A percentile compares a stretch with the other conserved stretches of the same genome.
phyloP scores from a whole-genome alignment of 2,888 invertebrate genomes.

The Sympetrum striolatum region DNA sequence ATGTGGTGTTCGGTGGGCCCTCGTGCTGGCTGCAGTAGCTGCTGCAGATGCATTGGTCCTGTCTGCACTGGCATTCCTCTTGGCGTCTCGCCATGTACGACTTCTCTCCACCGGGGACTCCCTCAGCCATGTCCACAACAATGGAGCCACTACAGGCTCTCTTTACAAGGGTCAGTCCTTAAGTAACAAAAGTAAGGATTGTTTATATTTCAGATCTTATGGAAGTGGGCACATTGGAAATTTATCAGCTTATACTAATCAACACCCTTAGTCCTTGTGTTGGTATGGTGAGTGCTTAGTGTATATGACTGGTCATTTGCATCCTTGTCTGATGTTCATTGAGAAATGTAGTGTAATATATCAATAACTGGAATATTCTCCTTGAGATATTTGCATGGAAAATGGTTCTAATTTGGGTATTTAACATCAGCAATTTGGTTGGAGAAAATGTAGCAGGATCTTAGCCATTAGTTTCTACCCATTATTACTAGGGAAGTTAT shows the following conservation, averaged over 20 bases:
- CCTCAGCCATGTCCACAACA: slow-evolving; percentile 26
- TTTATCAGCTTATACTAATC: background rate
- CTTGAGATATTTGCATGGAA: too few species aligned
- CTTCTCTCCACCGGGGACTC: slow-evolving; percentile 67
- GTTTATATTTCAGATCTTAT: background rate
- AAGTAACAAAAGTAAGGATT: slow-evolving; percentile 39
- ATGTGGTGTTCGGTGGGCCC: slow-evolving; percentile 93
- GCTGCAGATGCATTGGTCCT: slow-evolving; percentile 85
- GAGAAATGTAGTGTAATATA: background rate
- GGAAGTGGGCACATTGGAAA: background rate
- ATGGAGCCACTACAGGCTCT: slow-evolving; percentile 61
- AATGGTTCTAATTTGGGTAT: too few species aligned
- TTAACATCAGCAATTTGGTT: too few species aligned
- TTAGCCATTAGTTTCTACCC: too few species aligned
- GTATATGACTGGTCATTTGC: too few species aligned
- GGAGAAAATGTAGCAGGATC: too few species aligned
- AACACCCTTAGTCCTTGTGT: too few species aligned
- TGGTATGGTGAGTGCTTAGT: too few species aligned
- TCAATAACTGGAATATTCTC: too few species aligned
- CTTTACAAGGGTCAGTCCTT: slow-evolving; percentile 67
- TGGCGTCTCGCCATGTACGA: slow-evolving; percentile 87
- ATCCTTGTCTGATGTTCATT: too few species aligned
- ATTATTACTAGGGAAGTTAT: too few species aligned
- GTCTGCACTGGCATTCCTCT: slow-evolving; percentile 88
- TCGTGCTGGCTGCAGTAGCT: slow-evolving; percentile 89